Evolutionary conservation across 2,113 vertebrate genomes (phyloP), one percentile per base, ranked within the genome.

Genomic region (Indri indri): DNA sequence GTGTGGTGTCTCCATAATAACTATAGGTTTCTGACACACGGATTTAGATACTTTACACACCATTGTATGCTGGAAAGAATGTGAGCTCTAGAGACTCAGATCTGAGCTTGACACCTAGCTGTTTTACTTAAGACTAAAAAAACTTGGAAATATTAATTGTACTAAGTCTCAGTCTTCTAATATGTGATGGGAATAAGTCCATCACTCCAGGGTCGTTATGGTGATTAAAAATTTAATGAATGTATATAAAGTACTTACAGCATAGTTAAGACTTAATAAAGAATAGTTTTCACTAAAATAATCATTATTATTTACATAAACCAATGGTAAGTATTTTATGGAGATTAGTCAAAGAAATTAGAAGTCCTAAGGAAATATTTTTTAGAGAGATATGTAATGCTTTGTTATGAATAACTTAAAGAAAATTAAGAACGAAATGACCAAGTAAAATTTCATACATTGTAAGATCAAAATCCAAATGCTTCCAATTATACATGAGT

Each of bases 201-300:
- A 94, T 50, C 27, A 50, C n/a, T 73, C 34, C 25, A 87, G 32
- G 5, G 8, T 73, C 88, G 30, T 86, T 94, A 81, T 95, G 40
- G 84, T 86, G 70, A 59, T 94, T 90, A 65, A 96, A 97, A 90
- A 92, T 91, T 3, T 74, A 93, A 79, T 68, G 14, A 90, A 84
- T 65, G 1, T 23, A 87, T 66, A 30, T 14, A 95, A 91, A 83
- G 30, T 90, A 71, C 0, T 40, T 85, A 10, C 3, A 95, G 59
- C 8, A 76, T 83, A 42, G 32, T 68, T 76, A 88, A 91, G 5
- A 86, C 12, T 81, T 79, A 82, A 74, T 37, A 90, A 74, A 95
- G 20, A 40, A 63, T 25, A 91, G 50, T 34, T 68, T 22, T 79
- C 57, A 42, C 45, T 92, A 65, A 0, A 80, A n/a, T 63, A 90